A percentile compares a stretch with the other conserved stretches of the same genome.
These are phyloP conservation scores for Pteropus alecto DNA, from an alignment of 2,113 vertebrate genomes.

Conservation along the genomic window DNA sequence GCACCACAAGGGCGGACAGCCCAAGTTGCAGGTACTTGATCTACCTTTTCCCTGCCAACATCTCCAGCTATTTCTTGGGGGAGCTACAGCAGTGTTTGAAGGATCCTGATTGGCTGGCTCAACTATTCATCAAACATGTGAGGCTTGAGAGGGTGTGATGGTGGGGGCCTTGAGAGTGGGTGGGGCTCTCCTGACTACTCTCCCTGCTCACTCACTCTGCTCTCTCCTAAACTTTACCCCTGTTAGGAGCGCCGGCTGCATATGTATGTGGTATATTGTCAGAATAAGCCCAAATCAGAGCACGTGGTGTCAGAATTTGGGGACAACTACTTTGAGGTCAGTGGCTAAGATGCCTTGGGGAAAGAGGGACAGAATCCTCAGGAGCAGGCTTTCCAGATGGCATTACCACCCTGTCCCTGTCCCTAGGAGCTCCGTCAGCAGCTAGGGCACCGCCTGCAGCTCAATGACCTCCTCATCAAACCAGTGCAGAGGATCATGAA, in stretches of 20 bases:
- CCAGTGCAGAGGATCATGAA: conserved; percentile 97
- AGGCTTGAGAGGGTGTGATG: conserved; percentile 69
- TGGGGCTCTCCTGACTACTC: not conserved
- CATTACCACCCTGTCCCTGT: conserved; percentile 1
- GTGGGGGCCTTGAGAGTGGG: not conserved
- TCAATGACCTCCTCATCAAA: conserved; percentile 95
- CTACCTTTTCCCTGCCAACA: not conserved
- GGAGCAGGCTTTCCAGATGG: not conserved
- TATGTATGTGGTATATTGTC: conserved; percentile 97
- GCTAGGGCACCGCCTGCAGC: conserved; percentile 92
- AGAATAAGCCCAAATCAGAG: conserved; percentile 96
- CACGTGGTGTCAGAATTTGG: conserved; percentile 95
- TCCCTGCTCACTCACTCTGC: not conserved
- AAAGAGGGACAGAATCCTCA: not conserved
- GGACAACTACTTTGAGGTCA: conserved; percentile 95
- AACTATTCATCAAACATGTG: conserved; percentile 96
- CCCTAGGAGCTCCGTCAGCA: conserved; percentile 91
- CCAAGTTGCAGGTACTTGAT: not conserved
- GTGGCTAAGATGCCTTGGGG: conserved; percentile 43
- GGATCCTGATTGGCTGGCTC: conserved; percentile 92
- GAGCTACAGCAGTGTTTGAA: conserved; percentile 91
- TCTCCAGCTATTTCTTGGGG: conserved; percentile 90
- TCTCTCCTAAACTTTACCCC: not conserved
- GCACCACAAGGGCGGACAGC: not conserved
- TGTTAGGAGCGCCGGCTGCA: conserved; percentile 92